These are phyloP conservation scores for Struthidea cinerea DNA, from an alignment of 2,113 vertebrate species.

Conservation along the genomic window DNA sequence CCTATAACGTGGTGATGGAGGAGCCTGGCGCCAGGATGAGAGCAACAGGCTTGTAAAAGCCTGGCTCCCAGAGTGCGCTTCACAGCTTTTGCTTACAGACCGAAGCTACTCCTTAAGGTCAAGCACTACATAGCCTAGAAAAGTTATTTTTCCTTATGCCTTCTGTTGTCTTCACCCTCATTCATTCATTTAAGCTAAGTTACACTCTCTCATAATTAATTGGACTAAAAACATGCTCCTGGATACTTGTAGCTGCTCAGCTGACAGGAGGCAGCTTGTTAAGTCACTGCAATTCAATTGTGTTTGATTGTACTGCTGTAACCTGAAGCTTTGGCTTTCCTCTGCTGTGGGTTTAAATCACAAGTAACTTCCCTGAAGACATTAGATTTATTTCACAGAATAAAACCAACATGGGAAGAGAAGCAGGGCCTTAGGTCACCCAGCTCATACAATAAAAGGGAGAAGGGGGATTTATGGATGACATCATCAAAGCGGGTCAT, in stretches of 20 bases:
- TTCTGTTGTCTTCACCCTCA: background rate
- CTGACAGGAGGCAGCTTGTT: conserved; percentile 34
- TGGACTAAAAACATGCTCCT: background rate
- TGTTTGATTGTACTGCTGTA: background rate
- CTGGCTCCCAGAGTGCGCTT: background rate
- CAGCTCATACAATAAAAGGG: background rate
- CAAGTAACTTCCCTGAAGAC: conserved; percentile 4
- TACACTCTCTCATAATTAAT: background rate
- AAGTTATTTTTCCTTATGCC: background rate
- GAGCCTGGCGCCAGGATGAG: background rate
- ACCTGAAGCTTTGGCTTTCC: conserved; percentile 23
- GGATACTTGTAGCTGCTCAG: background rate
- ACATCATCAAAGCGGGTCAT: background rate
- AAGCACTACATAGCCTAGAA: background rate
- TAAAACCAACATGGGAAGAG: background rate
- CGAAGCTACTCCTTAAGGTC: background rate
- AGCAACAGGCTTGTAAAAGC: background rate
- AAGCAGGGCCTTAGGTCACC: background rate
- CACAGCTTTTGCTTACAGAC: background rate
- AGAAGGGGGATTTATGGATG: background rate
- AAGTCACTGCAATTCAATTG: conserved; percentile 27
- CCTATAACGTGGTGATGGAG: accelerated
- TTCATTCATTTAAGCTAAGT: background rate
- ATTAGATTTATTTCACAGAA: conserved; percentile 11
- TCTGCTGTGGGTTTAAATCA: conserved; percentile 19